A percentile compares a stretch with the other conserved stretches of the same genome.
phyloP scores from a whole-genome alignment of 2,888 invertebrate genomes.

The Nipponacmea schrenckii region DNA sequence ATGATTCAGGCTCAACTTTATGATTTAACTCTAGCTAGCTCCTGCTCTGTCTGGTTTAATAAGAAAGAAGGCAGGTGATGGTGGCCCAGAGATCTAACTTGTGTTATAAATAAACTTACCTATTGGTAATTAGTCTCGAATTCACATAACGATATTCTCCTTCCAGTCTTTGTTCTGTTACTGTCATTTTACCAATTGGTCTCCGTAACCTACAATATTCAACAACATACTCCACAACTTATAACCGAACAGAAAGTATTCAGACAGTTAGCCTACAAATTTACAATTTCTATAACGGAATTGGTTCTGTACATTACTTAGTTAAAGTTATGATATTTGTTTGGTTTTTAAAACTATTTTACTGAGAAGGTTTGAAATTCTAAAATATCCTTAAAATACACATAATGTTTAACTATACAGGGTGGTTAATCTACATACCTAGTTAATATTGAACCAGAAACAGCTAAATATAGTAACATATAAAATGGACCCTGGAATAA shows the following conservation, averaged over 20 bases:
- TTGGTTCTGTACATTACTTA: no score
- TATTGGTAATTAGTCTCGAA: constrained; percentile 94
- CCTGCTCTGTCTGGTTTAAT: no score
- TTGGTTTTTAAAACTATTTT: no score
- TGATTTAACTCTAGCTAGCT: no score
- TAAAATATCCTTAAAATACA: no score
- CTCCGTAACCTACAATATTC: constrained; percentile 75
- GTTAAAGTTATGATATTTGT: no score
- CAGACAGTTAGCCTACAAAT: background rate
- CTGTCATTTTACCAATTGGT: constrained; percentile 90
- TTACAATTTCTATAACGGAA: background rate
- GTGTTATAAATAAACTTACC: constrained; percentile 46
- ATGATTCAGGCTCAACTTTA: no score
- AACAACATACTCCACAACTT: constrained; percentile 1
- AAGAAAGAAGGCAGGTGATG: no score
- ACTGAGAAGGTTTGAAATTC: no score
- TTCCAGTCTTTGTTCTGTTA: constrained; percentile 95
- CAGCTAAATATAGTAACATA: constrained; percentile 86
- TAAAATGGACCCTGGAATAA: constrained; percentile 82
- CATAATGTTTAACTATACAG: no score
- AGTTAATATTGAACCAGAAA: constrained; percentile 88
- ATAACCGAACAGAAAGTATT: background rate
- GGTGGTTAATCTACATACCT: constrained; percentile 58
- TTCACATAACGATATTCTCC: constrained; percentile 98
- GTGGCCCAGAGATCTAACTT: no score